phyloP scores from a whole-genome alignment of 2,888 invertebrate genomes.

The Microplitis manilae region DNA sequence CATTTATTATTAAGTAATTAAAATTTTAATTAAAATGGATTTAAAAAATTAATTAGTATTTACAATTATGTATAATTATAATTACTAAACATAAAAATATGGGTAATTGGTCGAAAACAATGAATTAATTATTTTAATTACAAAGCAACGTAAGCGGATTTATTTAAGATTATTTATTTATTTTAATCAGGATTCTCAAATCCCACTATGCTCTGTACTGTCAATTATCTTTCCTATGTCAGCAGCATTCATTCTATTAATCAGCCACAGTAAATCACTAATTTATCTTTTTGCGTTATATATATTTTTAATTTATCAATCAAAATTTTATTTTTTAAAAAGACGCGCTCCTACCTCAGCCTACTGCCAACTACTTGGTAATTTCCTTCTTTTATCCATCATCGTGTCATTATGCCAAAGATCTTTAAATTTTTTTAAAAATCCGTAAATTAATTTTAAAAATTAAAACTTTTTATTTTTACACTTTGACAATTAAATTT shows the following conservation, averaged over 20 bases:
- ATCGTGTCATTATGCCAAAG: slow-evolving; percentile 62
- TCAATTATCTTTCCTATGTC: slow-evolving; percentile 62
- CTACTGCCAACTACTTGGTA: slow-evolving; percentile 66
- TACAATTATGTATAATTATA: background rate
- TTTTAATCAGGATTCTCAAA: slow-evolving; percentile 31
- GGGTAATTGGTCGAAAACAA: background rate
- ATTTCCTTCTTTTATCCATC: slow-evolving; percentile 51
- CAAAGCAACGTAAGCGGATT: slow-evolving; percentile 35
- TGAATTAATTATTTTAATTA: background rate
- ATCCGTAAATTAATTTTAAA: too few relatives aligned
- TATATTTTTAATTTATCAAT: slow-evolving; percentile 54
- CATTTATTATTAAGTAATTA: background rate
- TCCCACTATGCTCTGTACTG: slow-evolving; percentile 51
- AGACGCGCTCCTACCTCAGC: slow-evolving; percentile 67
- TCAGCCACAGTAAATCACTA: slow-evolving; percentile 66
- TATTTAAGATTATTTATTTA: background rate
- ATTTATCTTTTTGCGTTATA: slow-evolving; percentile 64
- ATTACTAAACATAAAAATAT: background rate
- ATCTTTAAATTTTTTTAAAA: too few relatives aligned
- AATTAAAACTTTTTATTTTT: too few relatives aligned
- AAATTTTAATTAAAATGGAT: too few relatives aligned
- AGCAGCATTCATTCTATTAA: slow-evolving; percentile 63
- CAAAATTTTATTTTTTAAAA: slow-evolving; percentile 53
- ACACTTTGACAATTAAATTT: too few relatives aligned
- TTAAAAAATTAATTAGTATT: background rate